Evolutionary conservation across 2,113 vertebrate genomes (phyloP).

Genomic region (Amazona vittata): DNA sequence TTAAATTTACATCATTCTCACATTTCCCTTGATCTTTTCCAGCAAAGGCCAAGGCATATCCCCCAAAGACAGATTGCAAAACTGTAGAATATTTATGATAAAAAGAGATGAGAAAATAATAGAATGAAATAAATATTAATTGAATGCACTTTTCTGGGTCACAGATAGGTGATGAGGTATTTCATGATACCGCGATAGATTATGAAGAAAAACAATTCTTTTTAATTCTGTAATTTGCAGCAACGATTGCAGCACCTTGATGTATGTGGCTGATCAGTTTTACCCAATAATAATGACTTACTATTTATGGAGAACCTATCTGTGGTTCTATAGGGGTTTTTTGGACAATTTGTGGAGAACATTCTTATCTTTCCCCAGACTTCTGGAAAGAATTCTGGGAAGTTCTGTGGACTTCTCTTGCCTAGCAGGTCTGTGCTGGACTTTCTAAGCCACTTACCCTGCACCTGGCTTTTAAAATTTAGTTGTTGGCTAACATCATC

Average conservation of each 20-base stretch:
- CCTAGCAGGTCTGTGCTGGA: background rate
- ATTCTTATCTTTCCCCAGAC: background rate
- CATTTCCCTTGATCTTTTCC: background rate
- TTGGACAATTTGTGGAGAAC: background rate
- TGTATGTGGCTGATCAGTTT: background rate
- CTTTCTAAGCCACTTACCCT: background rate
- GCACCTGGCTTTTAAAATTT: background rate
- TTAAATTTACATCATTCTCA: background rate
- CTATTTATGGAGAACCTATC: background rate
- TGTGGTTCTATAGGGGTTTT: background rate
- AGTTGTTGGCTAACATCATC: background rate
- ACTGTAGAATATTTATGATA: background rate
- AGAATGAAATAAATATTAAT: background rate
- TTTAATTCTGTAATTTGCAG: background rate
- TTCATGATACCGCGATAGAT: background rate
- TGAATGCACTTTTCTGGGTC: background rate
- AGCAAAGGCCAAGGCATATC: background rate
- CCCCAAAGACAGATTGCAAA: background rate
- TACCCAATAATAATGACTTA: background rate
- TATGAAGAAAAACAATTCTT: background rate
- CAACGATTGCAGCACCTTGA: background rate
- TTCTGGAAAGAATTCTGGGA: background rate
- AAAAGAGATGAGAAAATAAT: background rate
- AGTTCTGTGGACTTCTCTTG: background rate
- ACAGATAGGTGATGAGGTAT: background rate